Percentiles rank a stretch among this genome's conserved stretches.
Conservation (phyloP, 2,113 vertebrate genomes). For the Dinomys branickii region DNA sequence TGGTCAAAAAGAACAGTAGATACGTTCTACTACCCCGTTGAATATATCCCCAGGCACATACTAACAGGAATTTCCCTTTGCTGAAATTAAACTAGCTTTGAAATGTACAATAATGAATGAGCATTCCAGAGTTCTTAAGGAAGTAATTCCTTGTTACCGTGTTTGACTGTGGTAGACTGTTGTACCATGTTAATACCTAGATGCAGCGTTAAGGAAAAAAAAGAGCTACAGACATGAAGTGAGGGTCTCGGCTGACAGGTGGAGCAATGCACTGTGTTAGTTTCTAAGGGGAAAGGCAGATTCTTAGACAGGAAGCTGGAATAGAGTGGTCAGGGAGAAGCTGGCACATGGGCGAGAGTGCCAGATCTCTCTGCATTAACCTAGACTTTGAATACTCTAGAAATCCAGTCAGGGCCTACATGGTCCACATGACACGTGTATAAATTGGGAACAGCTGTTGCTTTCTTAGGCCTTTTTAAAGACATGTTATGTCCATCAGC, state of each 20-base stretch:
- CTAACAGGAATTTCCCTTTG: conserved; percentile 30
- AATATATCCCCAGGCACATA: neutral
- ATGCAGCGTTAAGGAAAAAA: neutral
- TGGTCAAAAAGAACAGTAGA: neutral
- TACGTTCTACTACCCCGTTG: neutral
- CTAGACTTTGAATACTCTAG: neutral
- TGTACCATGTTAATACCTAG: neutral
- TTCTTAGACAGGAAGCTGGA: neutral
- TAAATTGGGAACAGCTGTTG: neutral
- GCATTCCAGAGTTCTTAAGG: conserved; percentile 2
- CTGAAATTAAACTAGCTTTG: conserved; percentile 2
- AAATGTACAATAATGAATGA: neutral
- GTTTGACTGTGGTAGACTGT: neutral
- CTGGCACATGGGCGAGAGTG: neutral
- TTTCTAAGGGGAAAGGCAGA: neutral
- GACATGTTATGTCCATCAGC: neutral
- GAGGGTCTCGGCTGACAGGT: neutral
- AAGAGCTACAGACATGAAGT: neutral
- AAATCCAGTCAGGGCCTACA: neutral
- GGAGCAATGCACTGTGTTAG: neutral
- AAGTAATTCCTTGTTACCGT: neutral
- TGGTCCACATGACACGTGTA: neutral
- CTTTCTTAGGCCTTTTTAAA: neutral
- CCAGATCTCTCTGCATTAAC: neutral
- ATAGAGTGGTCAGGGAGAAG: neutral